phyloP scores from a whole-genome alignment of 2,888 invertebrate species.

The Lypha dubia region DNA sequence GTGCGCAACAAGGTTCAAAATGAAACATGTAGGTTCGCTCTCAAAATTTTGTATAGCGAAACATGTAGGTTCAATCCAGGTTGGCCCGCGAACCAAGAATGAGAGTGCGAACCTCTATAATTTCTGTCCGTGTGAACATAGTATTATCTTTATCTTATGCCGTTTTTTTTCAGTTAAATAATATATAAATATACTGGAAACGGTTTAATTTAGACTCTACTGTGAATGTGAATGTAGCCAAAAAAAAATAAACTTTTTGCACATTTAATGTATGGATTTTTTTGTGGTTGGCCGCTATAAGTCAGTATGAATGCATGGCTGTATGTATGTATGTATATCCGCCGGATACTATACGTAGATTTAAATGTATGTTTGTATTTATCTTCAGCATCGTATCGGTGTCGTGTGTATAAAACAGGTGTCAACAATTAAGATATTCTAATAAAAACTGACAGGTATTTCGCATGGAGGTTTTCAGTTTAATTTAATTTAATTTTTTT shows the following conservation, averaged over 20 bases:
- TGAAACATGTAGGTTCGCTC: too few species aligned
- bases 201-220: conserved; percentile 19
- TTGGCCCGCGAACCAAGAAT: too few species aligned
- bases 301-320: conserved; percentile 62
- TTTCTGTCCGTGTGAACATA: too few species aligned
- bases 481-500: neutral
- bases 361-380: conserved; percentile 19
- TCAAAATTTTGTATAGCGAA: too few species aligned
- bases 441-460: conserved; percentile 49
- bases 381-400: conserved; percentile 40
- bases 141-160: too few species aligned
- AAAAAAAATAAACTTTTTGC: conserved; percentile 31
- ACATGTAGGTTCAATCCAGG: too few species aligned
- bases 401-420: conserved; percentile 66
- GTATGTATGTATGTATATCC: neutral
- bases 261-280: conserved; percentile 25
- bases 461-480: conserved; percentile 9
- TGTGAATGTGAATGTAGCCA: conserved; percentile 34
- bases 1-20: too few species aligned
- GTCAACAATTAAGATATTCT: conserved; percentile 58
- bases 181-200: conserved; percentile 12
- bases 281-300: conserved; percentile 44
- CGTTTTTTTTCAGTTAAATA: too few species aligned
- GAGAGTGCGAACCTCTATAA: too few species aligned
- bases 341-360: too few species aligned